These are phyloP conservation scores for Blera fallax DNA, from an alignment of 2,888 invertebrate species.

Conservation along the genomic window DNA sequence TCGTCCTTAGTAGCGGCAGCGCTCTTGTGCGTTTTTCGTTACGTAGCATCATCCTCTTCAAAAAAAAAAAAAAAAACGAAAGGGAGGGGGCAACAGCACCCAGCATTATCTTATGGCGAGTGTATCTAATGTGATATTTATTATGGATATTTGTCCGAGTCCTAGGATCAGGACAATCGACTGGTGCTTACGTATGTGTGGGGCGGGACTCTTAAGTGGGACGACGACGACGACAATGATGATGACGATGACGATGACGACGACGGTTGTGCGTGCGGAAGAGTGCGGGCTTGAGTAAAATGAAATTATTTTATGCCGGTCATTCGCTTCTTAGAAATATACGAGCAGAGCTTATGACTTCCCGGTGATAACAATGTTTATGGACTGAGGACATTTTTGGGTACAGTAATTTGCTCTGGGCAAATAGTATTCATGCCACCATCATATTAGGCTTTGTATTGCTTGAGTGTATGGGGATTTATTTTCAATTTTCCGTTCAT, in stretches of 20 bases:
- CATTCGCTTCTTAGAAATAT: conserved; percentile 56
- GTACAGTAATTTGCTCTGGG: conserved; percentile 59
- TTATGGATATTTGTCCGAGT: conserved; percentile 70
- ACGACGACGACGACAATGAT: conserved; percentile 37
- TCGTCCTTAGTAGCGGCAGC: background rate
- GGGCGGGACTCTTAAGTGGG: conserved; percentile 53
- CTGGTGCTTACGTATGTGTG: conserved; percentile 37
- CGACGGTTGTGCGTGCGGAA: conserved; percentile 56
- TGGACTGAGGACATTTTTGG: conserved; percentile 68
- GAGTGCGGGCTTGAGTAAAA: conserved; percentile 57
- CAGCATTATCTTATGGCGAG: conserved; percentile 63
- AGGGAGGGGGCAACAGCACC: conserved; percentile 5
- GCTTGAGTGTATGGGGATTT: conserved; percentile 54
- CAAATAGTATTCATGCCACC: conserved; percentile 59
- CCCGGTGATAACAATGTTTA: conserved; percentile 69
- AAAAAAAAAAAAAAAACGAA: background rate
- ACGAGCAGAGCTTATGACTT: conserved; percentile 68
- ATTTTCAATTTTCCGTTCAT: conserved; percentile 48
- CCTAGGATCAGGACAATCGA: conserved; percentile 66
- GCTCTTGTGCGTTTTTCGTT: conserved; percentile 15
- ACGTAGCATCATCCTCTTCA: conserved; percentile 7
- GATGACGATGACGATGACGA: conserved; percentile 43
- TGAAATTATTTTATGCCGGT: conserved; percentile 70
- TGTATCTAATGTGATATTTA: conserved; percentile 71
- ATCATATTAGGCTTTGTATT: conserved; percentile 37